phyloP scores from a whole-genome alignment of 2,797 vertebrate genomes.

The Erpetoichthys calabaricus region DNA sequence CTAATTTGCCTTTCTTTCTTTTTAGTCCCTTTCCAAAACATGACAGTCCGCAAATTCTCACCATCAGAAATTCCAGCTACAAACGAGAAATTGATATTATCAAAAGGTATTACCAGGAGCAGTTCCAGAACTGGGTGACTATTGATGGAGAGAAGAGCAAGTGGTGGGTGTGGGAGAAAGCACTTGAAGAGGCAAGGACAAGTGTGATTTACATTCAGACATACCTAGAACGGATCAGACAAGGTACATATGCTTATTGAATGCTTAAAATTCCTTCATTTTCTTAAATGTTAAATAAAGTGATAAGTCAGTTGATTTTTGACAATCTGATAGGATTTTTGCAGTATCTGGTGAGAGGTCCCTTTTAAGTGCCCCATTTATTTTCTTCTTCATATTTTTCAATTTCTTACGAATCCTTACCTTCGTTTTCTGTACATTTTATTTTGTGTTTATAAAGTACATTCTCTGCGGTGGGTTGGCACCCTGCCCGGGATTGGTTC shows the following conservation, averaged over 20 bases:
- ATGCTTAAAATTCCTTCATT: neutral
- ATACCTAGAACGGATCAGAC: slow-evolving; percentile 62
- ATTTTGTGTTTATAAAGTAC: no score
- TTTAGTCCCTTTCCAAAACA: slow-evolving; percentile 48
- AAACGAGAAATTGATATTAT: slow-evolving; percentile 48
- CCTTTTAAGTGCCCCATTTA: no score
- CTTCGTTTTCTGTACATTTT: no score
- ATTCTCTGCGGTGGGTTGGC: no score
- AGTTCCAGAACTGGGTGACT: slow-evolving; percentile 73
- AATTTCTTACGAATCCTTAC: no score
- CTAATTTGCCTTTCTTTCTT: slow-evolving; percentile 15
- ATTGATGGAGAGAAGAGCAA: slow-evolving; percentile 67
- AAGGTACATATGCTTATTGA: slow-evolving; percentile 45
- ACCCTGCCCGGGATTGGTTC: no score
- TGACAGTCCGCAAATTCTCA: slow-evolving; percentile 64
- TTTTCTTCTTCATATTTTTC: no score
- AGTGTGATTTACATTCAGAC: slow-evolving; percentile 54
- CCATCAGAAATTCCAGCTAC: slow-evolving; percentile 55
- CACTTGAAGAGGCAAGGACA: slow-evolving; percentile 48
- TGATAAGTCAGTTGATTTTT: no score
- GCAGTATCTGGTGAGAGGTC: no score
- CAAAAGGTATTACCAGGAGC: slow-evolving; percentile 51
- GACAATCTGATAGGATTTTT: no score
- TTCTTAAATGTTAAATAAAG: no score
- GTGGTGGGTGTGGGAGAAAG: slow-evolving; percentile 72